phyloP scores from a whole-genome alignment of 30 jellyfish, hydroid and myxozoan species.

The Morbakka virulenta region DNA sequence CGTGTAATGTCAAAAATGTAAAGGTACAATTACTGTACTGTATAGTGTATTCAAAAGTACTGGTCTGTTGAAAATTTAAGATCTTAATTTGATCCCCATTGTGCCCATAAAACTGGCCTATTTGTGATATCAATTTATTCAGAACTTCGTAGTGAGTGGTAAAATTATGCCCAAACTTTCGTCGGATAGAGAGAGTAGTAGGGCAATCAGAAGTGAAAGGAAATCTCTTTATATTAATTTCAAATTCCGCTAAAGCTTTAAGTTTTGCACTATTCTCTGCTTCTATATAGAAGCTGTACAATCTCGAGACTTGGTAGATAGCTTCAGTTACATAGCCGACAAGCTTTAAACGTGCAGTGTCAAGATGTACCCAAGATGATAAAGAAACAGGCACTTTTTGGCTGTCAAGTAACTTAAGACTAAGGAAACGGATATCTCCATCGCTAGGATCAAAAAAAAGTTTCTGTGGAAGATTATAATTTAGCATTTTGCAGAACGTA shows the following conservation, averaged over 20 bases:
- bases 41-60: constrained; percentile 15
- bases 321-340: constrained; percentile 66
- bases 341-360: constrained; percentile 72
- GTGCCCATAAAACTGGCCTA: constrained; percentile 49
- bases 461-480: constrained; percentile 43
- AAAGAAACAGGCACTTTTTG: constrained; percentile 32
- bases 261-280: constrained; percentile 80
- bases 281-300: constrained; percentile 46
- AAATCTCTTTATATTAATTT: constrained; percentile 25
- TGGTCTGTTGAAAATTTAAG: constrained; percentile 28
- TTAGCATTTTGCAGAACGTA: constrained; percentile 59
- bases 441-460: constrained; percentile 64
- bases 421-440: constrained; percentile 64
- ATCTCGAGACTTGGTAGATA: constrained; percentile 40
- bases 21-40: constrained; percentile 82
- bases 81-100: constrained; percentile 34
- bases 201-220: constrained; percentile 85
- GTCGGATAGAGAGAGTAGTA: constrained; percentile 14
- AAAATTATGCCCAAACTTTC: constrained; percentile 13
- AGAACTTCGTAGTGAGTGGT: constrained; percentile 61
- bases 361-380: constrained; percentile 84
- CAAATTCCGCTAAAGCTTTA: constrained; percentile 9
- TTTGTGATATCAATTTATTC: constrained; percentile 23
- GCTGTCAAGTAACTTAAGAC: constrained; percentile 37
- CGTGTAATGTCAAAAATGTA: constrained; percentile 38